Conservation (phyloP, 1,140 invertebrate species). For the Brevipalpus yothersi region DNA sequence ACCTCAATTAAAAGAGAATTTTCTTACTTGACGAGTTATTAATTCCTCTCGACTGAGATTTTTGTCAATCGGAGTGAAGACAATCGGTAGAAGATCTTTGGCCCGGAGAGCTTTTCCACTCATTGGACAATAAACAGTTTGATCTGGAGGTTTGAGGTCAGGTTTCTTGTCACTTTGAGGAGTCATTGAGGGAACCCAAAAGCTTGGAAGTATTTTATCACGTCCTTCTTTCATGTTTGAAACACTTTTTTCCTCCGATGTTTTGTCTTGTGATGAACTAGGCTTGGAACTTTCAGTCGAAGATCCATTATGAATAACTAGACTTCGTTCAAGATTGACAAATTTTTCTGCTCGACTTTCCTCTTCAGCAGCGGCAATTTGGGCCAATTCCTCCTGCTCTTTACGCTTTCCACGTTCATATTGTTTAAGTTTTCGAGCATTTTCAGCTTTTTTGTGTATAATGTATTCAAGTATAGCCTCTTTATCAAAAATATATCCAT, state of each 20-base stretch:
- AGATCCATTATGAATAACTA: slow-evolving; percentile 21
- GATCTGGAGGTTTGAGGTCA: slow-evolving; percentile 56
- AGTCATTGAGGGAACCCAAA: slow-evolving; percentile 90
- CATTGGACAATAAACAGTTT: slow-evolving; percentile 75
- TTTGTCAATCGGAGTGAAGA: slow-evolving; percentile 72
- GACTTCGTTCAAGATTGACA: slow-evolving; percentile 45
- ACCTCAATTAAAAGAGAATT: not conserved
- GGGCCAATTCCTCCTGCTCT: slow-evolving; percentile 26
- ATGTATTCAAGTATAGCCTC: slow-evolving; percentile 91
- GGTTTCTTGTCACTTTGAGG: slow-evolving; percentile 44
- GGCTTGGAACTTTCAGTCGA: not conserved
- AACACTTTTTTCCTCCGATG: slow-evolving; percentile 15
- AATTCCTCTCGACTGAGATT: not conserved
- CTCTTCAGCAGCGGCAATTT: slow-evolving; percentile 33
- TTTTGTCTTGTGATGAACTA: not conserved
- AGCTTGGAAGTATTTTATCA: slow-evolving; percentile 63
- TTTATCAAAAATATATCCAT: slow-evolving; percentile 90
- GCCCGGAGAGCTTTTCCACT: slow-evolving; percentile 63
- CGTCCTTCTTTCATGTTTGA: slow-evolving; percentile 45
- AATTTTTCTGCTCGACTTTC: slow-evolving; percentile 44
- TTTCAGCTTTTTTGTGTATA: slow-evolving; percentile 78
- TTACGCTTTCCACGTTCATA: slow-evolving; percentile 62
- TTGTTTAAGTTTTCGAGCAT: slow-evolving; percentile 63
- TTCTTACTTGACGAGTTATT: not conserved
- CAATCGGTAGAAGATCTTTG: slow-evolving; percentile 79